Evolutionary conservation across 2,888 invertebrate species (phyloP).

Genomic region (Pammene aurita): DNA sequence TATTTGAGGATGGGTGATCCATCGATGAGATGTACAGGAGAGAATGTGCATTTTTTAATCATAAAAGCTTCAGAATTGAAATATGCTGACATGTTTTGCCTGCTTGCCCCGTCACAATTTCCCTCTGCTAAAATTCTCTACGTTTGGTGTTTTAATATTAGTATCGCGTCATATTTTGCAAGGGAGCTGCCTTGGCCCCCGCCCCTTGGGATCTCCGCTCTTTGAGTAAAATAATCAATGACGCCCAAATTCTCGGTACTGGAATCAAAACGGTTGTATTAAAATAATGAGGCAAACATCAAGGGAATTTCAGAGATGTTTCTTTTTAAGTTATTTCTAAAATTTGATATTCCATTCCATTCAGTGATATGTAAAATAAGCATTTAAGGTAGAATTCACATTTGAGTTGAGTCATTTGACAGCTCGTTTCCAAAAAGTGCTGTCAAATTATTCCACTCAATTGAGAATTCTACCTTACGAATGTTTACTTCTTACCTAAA

Average conservation of each 20-base stretch:
- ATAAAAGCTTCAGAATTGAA: too few relatives aligned
- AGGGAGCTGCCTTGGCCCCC: conserved; percentile 8
- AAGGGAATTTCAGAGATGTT: background rate
- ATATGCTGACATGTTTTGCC: too few relatives aligned
- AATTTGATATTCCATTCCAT: conserved; percentile 1
- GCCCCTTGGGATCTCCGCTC: conserved; percentile 25
- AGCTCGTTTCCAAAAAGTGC: too few relatives aligned
- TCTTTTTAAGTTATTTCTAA: background rate
- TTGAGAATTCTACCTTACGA: too few relatives aligned
- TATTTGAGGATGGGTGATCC: too few relatives aligned
- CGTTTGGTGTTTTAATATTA: conserved; percentile 17
- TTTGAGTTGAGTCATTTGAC: too few relatives aligned
- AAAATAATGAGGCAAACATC: conserved; percentile 10
- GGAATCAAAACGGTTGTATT: conserved; percentile 21
- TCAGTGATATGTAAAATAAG: background rate
- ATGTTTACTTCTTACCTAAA: too few relatives aligned
- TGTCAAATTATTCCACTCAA: too few relatives aligned
- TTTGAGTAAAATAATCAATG: conserved; percentile 37
- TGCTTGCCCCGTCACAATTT: background rate
- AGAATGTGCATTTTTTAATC: too few relatives aligned
- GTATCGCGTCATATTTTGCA: conserved; percentile 20
- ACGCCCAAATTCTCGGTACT: conserved; percentile 17
- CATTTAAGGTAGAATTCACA: too few relatives aligned
- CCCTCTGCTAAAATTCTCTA: background rate
- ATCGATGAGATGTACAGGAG: too few relatives aligned